Evolutionary conservation across 2,797 vertebrate genomes (phyloP), one percentile per base, ranked within the genome.

Genomic region (Siniperca undulata): DNA sequence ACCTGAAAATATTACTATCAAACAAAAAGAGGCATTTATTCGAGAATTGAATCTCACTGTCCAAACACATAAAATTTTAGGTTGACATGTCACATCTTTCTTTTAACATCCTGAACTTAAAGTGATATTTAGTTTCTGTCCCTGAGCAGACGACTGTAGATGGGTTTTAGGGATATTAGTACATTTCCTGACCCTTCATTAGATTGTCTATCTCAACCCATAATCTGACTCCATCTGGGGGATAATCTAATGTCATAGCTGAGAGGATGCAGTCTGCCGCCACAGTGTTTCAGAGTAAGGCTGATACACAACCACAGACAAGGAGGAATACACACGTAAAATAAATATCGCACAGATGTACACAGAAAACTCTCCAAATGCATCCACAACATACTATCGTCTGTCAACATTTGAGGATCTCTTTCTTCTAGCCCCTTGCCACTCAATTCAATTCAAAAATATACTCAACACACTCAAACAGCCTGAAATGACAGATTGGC

Each of bases 231-330:
- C 64, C 36, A 90, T 88, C 78, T 74, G 48, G 17, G 71, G 53
- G 75, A 86, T 88, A 91, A 89, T 90, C 78, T 86, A 91, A 93
- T 87, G 74, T 74, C 40, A 59, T 36, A 69, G 70, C 48, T n/a
- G 69, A 88, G 80, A 82, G 74, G 53, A 83, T 17, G 24, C 82
- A 65, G 85, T 76, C 83, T 90, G 87, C 79, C 62, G 60, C 84
- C 85, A 79, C 46, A 77, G 22, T 60, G 83, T 68, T 77, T 77
- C 64, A 20, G 46, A 84, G 46, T 81, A 60, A 67, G 34, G 20
- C 38, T 24, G 30, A 70, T 22, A 71, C n/a, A 11, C 38, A 65
- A 62, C 13, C 36, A 34, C 52, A 72, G 53, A 70, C 44, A 10
- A 22, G 60, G 61, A 80, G 20, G 69, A 64, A 27, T n/a, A 12